Percentiles rank a stretch among this genome's conserved stretches.
Evolutionary conservation across 2,888 invertebrate species (phyloP).

Genomic region (Plebejus anna): DNA sequence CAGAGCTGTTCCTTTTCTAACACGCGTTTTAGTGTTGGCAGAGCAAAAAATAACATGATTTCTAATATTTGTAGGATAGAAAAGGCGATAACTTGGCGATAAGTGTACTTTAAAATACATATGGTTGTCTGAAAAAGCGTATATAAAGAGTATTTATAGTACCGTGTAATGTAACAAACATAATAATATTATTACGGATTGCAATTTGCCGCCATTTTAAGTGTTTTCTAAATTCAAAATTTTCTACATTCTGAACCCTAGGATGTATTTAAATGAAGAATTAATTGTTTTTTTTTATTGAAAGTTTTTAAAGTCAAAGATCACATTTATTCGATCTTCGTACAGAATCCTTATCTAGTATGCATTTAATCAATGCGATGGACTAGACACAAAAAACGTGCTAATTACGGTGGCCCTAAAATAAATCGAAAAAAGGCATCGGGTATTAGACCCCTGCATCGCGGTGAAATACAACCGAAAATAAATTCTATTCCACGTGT

Average conservation of each 20-base stretch:
- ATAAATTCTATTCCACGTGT: background rate
- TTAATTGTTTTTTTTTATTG: too few relatives aligned
- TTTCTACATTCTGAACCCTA: background rate
- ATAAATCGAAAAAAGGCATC: constrained; percentile 51
- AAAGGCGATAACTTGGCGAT: too few relatives aligned
- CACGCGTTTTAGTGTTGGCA: background rate
- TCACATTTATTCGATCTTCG: background rate
- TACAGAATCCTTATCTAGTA: background rate
- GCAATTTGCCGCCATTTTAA: too few relatives aligned
- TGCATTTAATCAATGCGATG: constrained; percentile 21
- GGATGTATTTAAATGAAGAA: too few relatives aligned
- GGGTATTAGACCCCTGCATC: constrained; percentile 69
- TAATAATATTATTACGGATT: too few relatives aligned
- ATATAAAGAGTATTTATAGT: too few relatives aligned
- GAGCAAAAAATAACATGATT: background rate
- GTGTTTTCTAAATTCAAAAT: background rate
- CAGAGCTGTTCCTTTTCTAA: background rate
- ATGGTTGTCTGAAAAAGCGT: too few relatives aligned
- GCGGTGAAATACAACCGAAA: constrained; percentile 32
- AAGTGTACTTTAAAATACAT: too few relatives aligned
- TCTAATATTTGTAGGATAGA: too few relatives aligned
- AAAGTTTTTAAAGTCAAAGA: too few relatives aligned
- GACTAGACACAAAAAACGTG: constrained; percentile 45
- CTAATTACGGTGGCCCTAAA: constrained; percentile 61
- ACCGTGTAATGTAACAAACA: too few relatives aligned